phyloP scores from a whole-genome alignment of 2,113 vertebrate genomes.

The Prinia subflava region DNA sequence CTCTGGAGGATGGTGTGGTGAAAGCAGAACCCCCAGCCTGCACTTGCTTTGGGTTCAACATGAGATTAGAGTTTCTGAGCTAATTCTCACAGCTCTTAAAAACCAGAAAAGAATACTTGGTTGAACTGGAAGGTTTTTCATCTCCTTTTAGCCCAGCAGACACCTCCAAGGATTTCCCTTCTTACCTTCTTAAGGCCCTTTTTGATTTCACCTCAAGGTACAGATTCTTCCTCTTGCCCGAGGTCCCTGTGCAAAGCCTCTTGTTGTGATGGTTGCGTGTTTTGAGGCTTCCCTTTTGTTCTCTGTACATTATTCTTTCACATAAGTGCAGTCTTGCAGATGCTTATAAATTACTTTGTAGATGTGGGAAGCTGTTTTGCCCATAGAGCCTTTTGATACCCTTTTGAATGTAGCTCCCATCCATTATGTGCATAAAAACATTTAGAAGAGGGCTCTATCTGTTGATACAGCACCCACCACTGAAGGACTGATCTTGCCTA shows the following conservation, averaged over 20 bases:
- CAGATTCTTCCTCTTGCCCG: not conserved
- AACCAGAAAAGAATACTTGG: not conserved
- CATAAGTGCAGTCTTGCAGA: not conserved
- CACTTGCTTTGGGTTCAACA: not conserved
- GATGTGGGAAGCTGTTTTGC: not conserved
- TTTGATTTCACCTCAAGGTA: not conserved
- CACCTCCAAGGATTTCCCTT: not conserved
- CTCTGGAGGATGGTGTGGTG: not conserved
- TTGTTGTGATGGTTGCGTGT: not conserved
- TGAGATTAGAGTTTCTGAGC: not conserved
- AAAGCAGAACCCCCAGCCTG: not conserved
- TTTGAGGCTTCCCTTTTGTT: not conserved
- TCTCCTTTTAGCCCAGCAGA: not conserved
- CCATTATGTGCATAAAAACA: not conserved
- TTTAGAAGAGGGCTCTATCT: not conserved
- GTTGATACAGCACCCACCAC: not conserved
- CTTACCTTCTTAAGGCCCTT: not conserved
- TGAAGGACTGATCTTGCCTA: not conserved
- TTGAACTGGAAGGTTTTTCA: not conserved
- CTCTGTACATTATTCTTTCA: not conserved
- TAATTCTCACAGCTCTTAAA: not conserved
- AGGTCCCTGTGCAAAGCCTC: not conserved
- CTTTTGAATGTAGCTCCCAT: rapidly evolving
- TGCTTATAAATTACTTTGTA: not conserved
- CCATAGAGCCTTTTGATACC: not conserved